Conservation (phyloP, 1,140 invertebrate genomes). For the Aplysia californica region DNA sequence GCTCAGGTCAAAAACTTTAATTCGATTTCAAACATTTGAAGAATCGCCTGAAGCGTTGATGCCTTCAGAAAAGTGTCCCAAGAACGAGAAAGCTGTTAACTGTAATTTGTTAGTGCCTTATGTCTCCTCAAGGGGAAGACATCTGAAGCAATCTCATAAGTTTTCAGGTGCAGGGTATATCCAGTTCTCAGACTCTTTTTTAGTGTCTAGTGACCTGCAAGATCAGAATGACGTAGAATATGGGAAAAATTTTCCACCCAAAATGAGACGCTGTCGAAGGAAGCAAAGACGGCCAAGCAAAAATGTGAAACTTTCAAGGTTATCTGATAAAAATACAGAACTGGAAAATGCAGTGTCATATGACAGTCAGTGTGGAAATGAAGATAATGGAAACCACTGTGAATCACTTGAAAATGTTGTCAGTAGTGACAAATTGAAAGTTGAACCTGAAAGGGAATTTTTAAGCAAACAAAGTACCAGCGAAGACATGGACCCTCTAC, state of each 20-base stretch:
- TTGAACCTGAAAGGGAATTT: background rate
- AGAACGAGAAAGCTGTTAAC: background rate
- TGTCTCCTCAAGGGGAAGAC: constrained; percentile 8
- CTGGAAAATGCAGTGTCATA: background rate
- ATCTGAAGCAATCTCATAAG: constrained; percentile 1
- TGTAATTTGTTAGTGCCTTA: constrained; percentile 15
- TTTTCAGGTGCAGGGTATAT: constrained; percentile 3
- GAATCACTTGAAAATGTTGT: background rate
- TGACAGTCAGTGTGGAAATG: background rate
- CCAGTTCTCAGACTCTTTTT: background rate
- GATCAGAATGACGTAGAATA: background rate
- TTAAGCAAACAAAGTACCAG: background rate
- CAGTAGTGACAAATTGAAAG: background rate
- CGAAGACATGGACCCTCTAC: background rate
- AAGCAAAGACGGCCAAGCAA: background rate
- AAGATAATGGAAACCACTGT: background rate
- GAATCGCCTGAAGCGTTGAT: background rate
- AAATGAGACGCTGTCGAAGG: background rate
- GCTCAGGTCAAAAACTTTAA: background rate
- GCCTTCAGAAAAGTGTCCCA: too few relatives aligned
- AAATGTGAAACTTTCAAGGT: too few relatives aligned
- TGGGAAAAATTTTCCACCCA: background rate
- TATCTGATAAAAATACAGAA: background rate
- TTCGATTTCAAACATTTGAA: background rate
- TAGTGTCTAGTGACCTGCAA: background rate